Evolutionary conservation across 1,140 invertebrate genomes (phyloP).

Genomic region (Tachypleus tridentatus): DNA sequence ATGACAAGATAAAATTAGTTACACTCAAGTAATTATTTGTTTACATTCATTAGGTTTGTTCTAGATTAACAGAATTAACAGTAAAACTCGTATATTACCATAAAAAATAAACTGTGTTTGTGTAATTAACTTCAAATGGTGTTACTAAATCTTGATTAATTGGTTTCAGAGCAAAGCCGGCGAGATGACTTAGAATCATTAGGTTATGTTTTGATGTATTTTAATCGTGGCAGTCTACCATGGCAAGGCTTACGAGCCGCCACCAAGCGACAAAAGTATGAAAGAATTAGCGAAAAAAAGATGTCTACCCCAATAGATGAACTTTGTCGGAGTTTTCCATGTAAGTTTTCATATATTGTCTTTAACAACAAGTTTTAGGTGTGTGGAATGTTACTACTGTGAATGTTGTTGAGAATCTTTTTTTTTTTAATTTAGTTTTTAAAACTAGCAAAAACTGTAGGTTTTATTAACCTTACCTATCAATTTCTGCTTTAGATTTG

Average conservation of each 20-base stretch:
- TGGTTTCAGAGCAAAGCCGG: constrained; percentile 58
- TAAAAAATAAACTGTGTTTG: constrained; percentile 1
- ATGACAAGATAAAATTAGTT: too few species aligned
- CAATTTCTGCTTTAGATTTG: too few species aligned
- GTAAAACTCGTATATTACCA: too few species aligned
- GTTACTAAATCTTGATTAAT: constrained; percentile 13
- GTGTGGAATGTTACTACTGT: too few species aligned
- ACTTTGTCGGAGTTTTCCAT: constrained; percentile 37
- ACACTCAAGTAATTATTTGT: too few species aligned
- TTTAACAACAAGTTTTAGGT: too few species aligned
- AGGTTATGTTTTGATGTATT: constrained; percentile 50
- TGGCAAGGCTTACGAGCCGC: constrained; percentile 46
- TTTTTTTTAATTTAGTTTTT: too few species aligned
- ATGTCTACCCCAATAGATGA: constrained; percentile 40
- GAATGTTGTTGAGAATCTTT: too few species aligned
- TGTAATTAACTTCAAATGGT: constrained; percentile 3
- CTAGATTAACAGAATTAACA: too few species aligned
- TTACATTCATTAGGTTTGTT: too few species aligned
- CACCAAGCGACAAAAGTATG: constrained; percentile 48
- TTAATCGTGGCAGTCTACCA: constrained; percentile 41
- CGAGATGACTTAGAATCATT: constrained; percentile 67
- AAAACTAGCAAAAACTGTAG: too few species aligned
- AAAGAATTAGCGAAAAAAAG: constrained; percentile 43
- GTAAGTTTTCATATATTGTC: constrained; percentile 22
- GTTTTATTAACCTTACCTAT: too few species aligned